Conservation (phyloP, 2,888 invertebrate species). For the Eristalinus sepulchralis region DNA sequence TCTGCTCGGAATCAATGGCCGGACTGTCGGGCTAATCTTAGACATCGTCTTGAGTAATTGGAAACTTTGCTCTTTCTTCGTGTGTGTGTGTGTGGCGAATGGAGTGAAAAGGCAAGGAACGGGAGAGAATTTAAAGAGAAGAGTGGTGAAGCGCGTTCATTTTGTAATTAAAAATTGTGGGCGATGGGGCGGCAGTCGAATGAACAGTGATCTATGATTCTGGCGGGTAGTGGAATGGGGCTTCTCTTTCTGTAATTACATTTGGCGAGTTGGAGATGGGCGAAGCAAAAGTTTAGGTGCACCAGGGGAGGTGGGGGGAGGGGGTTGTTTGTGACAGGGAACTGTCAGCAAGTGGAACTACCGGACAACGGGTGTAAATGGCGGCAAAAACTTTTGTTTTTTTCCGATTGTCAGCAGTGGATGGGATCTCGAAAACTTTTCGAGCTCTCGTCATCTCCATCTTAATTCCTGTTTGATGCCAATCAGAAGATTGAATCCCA, state of each 20-base stretch:
- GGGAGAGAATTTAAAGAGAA: neutral
- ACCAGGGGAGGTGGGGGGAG: neutral
- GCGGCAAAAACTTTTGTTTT: neutral
- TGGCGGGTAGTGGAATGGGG: neutral
- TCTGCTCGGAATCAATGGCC: constrained; percentile 51
- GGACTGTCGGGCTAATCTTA: constrained; percentile 55
- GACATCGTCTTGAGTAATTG: constrained; percentile 51
- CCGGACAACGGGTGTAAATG: neutral
- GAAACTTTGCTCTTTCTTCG: constrained; percentile 32
- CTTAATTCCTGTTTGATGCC: too few species aligned
- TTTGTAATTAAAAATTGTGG: constrained; percentile 42
- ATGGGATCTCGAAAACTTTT: too few species aligned
- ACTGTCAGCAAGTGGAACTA: neutral
- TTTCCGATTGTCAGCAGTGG: too few species aligned
- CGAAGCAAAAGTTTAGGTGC: neutral
- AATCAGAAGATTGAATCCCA: too few species aligned
- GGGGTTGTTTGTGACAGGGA: neutral
- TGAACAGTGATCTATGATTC: neutral
- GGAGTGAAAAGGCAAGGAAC: neutral
- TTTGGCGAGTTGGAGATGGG: neutral
- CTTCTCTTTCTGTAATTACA: neutral
- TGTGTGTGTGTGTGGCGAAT: neutral
- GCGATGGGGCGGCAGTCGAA: neutral
- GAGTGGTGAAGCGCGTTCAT: neutral
- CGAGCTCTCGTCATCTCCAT: too few species aligned